A percentile compares a stretch with the other conserved stretches of the same genome.
Evolutionary conservation across 2,113 vertebrate genomes (phyloP).

Genomic region (Tenebrosternarchus preto): DNA sequence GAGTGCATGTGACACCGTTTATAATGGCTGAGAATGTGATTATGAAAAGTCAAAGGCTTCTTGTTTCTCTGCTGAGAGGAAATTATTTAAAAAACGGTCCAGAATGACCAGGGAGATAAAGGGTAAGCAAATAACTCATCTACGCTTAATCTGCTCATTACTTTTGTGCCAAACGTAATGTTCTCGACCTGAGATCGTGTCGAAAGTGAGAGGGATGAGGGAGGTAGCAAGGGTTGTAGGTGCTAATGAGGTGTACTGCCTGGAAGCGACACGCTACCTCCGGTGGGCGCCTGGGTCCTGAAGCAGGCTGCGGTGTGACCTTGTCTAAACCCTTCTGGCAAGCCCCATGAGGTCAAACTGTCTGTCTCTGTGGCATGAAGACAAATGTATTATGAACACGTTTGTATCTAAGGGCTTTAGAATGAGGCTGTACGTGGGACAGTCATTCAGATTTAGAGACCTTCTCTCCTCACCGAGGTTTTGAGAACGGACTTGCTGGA

Average conservation of each 20-base stretch:
- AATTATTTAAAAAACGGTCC: slow-evolving; percentile 21
- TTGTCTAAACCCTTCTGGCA: background rate
- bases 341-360: background rate
- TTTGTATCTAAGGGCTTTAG: background rate
- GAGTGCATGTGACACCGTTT: slow-evolving; percentile 12
- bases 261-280: slow-evolving; percentile 10
- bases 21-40: slow-evolving; percentile 29
- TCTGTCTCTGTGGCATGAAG: background rate
- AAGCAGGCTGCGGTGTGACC: slow-evolving; percentile 22
- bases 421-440: too few species aligned
- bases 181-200: slow-evolving; percentile 1
- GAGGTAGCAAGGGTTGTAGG: background rate
- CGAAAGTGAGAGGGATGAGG: background rate
- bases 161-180: background rate
- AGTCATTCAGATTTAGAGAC: too few species aligned
- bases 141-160: background rate
- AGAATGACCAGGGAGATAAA: background rate
- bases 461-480: too few species aligned
- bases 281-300: slow-evolving; percentile 8
- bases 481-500: too few species aligned
- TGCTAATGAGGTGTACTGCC: slow-evolving; percentile 28
- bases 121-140: background rate
- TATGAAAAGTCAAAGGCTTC: slow-evolving; percentile 22
- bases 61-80: background rate
- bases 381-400: background rate